Evolutionary conservation across 2,888 invertebrate genomes (phyloP).

Genomic region (Leucophora obtusa): DNA sequence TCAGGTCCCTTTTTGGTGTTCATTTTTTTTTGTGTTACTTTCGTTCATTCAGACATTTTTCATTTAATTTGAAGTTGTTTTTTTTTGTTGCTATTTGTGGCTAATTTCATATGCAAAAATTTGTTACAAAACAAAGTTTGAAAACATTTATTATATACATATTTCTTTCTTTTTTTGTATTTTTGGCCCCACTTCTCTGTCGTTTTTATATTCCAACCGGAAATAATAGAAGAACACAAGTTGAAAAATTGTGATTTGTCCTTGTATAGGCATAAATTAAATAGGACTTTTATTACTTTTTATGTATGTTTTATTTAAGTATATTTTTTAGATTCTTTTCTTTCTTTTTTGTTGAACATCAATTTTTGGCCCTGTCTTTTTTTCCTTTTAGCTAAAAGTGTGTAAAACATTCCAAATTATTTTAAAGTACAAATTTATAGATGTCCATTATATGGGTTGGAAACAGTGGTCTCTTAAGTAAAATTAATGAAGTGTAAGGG

Average conservation of each 20-base stretch:
- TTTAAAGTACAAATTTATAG: constrained; percentile 47
- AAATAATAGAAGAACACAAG: constrained; percentile 44
- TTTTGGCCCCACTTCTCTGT: constrained; percentile 20
- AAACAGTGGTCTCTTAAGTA: constrained; percentile 41
- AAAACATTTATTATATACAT: constrained; percentile 8
- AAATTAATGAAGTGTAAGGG: constrained; percentile 61
- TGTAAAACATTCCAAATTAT: constrained; percentile 61
- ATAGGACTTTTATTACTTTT: constrained; percentile 61
- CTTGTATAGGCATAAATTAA: constrained; percentile 58
- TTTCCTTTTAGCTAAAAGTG: constrained; percentile 43
- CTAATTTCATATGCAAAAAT: constrained; percentile 54
- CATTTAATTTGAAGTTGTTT: constrained; percentile 32
- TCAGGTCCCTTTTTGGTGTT: background rate
- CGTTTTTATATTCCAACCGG: constrained; percentile 39
- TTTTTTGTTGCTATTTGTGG: constrained; percentile 33
- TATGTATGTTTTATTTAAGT: constrained; percentile 46
- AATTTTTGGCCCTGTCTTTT: constrained; percentile 43
- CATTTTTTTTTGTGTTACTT: background rate
- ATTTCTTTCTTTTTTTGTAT: constrained; percentile 6
- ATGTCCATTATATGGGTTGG: constrained; percentile 47
- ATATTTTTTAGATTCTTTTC: background rate
- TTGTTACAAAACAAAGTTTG: constrained; percentile 29
- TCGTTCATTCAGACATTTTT: constrained; percentile 15
- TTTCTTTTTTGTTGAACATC: constrained; percentile 13
- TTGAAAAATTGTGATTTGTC: constrained; percentile 55